phyloP scores from a whole-genome alignment of 2,888 invertebrate genomes.

The Julus scanicus region DNA sequence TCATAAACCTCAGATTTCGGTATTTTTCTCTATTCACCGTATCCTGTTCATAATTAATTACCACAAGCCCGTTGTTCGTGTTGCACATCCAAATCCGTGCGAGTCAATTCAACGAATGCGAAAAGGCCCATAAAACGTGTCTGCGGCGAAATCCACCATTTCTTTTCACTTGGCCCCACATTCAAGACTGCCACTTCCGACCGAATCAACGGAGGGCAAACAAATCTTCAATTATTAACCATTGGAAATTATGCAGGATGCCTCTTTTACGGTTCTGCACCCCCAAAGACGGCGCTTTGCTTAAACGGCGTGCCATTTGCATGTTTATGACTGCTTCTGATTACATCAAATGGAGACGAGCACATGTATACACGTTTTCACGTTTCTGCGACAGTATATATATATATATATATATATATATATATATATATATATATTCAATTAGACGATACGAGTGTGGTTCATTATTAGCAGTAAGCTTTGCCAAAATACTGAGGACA shows the following conservation, averaged over 20 bases:
- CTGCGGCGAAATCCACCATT: neutral
- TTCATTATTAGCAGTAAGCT: neutral
- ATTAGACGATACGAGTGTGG: neutral
- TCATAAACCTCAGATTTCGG: neutral
- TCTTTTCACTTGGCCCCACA: neutral
- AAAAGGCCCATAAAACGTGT: neutral
- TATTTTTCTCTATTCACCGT: neutral
- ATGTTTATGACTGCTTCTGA: neutral
- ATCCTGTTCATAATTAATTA: neutral
- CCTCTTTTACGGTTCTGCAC: neutral
- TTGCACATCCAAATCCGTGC: neutral
- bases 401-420: too few relatives aligned
- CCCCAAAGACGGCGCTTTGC: neutral
- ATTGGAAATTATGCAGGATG: neutral
- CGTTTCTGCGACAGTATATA: neutral
- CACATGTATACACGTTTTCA: neutral
- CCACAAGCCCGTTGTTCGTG: neutral
- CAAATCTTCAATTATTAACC: constrained; percentile 7
- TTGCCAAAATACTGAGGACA: neutral
- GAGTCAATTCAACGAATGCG: neutral
- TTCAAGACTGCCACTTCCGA: too few relatives aligned
- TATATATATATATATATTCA: neutral
- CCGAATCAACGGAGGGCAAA: too few relatives aligned
- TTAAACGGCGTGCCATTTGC: neutral
- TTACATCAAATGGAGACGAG: neutral